Percentiles rank a stretch among this genome's conserved stretches.
These are phyloP conservation scores for Steinernema khuongi DNA, from an alignment of 1,140 invertebrate species.

Conservation along the genomic window DNA sequence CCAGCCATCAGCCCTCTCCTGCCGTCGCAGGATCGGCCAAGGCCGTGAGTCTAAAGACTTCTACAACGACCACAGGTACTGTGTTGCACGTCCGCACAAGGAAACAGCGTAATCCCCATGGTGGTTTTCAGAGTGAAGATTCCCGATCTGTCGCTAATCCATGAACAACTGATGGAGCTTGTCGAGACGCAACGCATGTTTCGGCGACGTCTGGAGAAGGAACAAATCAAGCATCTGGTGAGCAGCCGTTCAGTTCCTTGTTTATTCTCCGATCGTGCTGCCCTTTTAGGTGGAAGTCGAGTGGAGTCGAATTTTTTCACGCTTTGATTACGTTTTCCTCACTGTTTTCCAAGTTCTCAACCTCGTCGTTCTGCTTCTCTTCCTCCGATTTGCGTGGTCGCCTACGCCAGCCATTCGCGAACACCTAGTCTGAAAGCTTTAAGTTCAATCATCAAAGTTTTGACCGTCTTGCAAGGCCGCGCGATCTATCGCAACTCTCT, in stretches of 20 bases:
- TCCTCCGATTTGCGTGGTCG: slow-evolving; percentile 45
- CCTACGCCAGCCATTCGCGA: slow-evolving; percentile 39
- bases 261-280: slow-evolving; percentile 4
- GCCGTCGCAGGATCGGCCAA: slow-evolving; percentile 33
- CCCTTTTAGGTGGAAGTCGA: slow-evolving; percentile 49
- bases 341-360: slow-evolving; percentile 47
- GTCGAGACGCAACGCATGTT: slow-evolving; percentile 38
- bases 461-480: no score
- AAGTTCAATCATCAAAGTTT: no score
- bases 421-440: slow-evolving; percentile 20
- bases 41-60: slow-evolving; percentile 34
- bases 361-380: slow-evolving; percentile 45
- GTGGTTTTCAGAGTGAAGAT: slow-evolving; percentile 41
- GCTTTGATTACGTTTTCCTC: slow-evolving; percentile 51
- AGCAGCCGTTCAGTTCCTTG: slow-evolving; percentile 17
- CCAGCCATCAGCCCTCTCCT: slow-evolving; percentile 2
- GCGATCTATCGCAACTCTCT: background rate
- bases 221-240: slow-evolving; percentile 32
- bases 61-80: slow-evolving; percentile 20
- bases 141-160: slow-evolving; percentile 33
- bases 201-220: slow-evolving; percentile 38
- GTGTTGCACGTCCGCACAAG: slow-evolving; percentile 29
- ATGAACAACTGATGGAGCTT: slow-evolving; percentile 34
- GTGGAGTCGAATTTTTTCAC: slow-evolving; percentile 49
- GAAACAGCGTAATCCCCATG: slow-evolving; percentile 22